These are phyloP conservation scores for Melanostigma gelatinosum DNA, from an alignment of 2,113 vertebrate genomes.

Conservation along the genomic window DNA sequence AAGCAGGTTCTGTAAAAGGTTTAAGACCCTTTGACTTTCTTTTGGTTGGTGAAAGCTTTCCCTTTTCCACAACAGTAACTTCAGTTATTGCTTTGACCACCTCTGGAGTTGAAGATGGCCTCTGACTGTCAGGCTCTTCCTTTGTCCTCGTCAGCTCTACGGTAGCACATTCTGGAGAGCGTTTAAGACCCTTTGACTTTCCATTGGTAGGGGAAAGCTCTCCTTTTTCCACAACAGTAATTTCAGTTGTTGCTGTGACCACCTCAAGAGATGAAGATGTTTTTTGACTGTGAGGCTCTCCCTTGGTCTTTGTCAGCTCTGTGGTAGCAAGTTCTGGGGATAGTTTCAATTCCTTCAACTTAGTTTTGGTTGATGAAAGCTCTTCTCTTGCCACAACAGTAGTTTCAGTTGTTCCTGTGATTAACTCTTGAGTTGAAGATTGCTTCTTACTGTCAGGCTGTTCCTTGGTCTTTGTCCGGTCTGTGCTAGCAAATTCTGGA, in stretches of 20 bases:
- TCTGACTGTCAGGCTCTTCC: not conserved
- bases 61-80: conserved; percentile 2
- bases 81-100: not conserved
- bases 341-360: not conserved
- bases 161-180: not conserved
- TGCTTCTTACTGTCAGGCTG: not conserved
- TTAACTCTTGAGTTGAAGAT: not conserved
- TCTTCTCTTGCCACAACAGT: not conserved
- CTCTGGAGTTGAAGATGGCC: not conserved
- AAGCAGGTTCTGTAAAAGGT: not conserved
- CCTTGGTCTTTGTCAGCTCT: not conserved
- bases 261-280: not conserved
- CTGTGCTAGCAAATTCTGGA: not conserved
- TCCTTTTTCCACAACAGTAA: not conserved
- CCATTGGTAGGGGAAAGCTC: conserved; percentile 21
- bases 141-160: not conserved
- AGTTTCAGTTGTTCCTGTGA: not conserved
- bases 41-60: conserved; percentile 6
- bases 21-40: conserved; percentile 13
- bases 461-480: not conserved
- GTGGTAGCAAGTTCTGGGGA: not conserved
- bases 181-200: not conserved
- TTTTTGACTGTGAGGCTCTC: not conserved
- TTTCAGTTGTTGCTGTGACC: not conserved
- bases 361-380: conserved; percentile 32